Percentiles rank a stretch among this genome's conserved stretches.
These are phyloP conservation scores for Brachyhypopomus occidentalis DNA, from an alignment of 2,113 vertebrate genomes.

Conservation along the genomic window DNA sequence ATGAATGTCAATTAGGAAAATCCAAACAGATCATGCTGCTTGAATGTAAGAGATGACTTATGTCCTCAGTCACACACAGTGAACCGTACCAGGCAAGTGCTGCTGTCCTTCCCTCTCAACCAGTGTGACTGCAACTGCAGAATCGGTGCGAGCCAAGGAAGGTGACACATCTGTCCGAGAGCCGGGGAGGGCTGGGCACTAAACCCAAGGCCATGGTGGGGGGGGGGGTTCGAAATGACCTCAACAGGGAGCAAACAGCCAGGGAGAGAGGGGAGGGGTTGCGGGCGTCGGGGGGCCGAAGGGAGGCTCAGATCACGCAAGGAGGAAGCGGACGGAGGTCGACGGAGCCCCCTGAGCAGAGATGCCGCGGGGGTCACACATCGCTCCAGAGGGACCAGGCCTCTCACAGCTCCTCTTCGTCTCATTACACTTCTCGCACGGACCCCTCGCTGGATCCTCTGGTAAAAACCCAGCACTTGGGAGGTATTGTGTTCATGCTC, in stretches of 20 bases:
- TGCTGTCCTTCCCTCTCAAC: constrained; percentile 31
- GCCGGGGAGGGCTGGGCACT: constrained; percentile 50
- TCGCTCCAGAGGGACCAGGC: constrained; percentile 37
- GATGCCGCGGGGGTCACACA: constrained; percentile 7
- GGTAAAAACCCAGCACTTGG: constrained; percentile 1
- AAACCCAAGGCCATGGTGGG: constrained; percentile 44
- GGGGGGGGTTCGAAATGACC: constrained; percentile 63
- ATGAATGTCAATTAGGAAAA: constrained; percentile 12
- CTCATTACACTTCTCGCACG: constrained; percentile 30
- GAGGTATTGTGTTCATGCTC: background rate
- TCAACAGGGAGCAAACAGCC: constrained; percentile 59
- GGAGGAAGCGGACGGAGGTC: constrained; percentile 49
- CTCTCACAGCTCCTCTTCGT: constrained; percentile 27
- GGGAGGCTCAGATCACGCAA: constrained; percentile 57
- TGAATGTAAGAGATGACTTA: constrained; percentile 21
- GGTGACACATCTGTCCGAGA: constrained; percentile 56
- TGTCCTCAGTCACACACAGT: constrained; percentile 2
- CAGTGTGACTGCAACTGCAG: background rate
- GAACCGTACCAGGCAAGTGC: constrained; percentile 42
- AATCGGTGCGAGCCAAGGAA: constrained; percentile 45
- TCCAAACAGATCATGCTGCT: background rate
- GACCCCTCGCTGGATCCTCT: constrained; percentile 14
- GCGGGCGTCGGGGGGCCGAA: constrained; percentile 52
- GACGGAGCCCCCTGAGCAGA: constrained; percentile 37
- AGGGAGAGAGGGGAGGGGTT: constrained; percentile 50